A percentile compares a stretch with the other conserved stretches of the same genome.
These are phyloP conservation scores for Prunella strophiata DNA, from an alignment of 2,797 vertebrate species.

Conservation along the genomic window DNA sequence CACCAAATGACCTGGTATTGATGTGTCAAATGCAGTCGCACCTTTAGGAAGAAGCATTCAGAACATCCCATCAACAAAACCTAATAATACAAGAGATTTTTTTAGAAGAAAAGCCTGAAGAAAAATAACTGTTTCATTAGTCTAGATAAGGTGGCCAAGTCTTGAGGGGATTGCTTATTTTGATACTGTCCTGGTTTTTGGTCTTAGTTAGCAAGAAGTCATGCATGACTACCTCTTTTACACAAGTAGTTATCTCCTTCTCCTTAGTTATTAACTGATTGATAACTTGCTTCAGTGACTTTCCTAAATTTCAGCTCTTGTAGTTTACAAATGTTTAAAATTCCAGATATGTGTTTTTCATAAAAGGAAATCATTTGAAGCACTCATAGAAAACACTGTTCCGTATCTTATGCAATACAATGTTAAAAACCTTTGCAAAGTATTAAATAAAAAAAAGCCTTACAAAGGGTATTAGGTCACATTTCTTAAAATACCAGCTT, in stretches of 20 bases:
- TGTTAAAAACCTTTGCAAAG: background rate
- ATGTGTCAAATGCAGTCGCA: constrained; percentile 57
- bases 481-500: background rate
- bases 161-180: background rate
- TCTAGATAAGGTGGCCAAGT: background rate
- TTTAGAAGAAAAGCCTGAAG: constrained; percentile 28
- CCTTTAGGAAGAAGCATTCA: constrained; percentile 61
- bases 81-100: constrained; percentile 54
- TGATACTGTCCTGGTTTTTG: background rate
- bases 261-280: background rate
- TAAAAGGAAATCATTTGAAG: background rate
- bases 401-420: background rate
- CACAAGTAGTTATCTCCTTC: background rate
- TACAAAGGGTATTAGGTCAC: background rate
- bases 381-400: background rate
- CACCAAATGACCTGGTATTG: constrained; percentile 51
- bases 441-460: background rate
- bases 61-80: constrained; percentile 58
- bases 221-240: background rate
- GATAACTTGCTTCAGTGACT: background rate
- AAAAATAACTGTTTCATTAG: background rate
- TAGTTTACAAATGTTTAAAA: background rate
- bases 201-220: background rate
- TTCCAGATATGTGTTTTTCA: background rate
- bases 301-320: background rate